Evolutionary conservation across 64 coral and sea anemone species (phyloP).

Genomic region (Hydrozoanthus tunicans): DNA sequence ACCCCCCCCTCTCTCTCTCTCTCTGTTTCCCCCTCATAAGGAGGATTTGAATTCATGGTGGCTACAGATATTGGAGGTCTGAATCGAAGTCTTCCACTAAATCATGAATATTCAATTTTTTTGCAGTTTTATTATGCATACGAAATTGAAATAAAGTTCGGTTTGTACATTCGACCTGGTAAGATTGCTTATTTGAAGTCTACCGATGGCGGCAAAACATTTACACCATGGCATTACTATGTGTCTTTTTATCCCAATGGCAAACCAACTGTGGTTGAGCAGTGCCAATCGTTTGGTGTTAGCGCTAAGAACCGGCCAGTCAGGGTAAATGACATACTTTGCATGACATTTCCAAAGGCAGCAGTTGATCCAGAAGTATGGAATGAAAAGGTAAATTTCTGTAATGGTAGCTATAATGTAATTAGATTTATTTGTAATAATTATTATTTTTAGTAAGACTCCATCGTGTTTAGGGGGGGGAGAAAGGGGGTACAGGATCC

Average conservation of each 20-base stretch:
- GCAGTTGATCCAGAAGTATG: slow-evolving; percentile 32
- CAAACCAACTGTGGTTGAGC: slow-evolving; percentile 21
- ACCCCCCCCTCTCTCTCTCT: no score
- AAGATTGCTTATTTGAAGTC: slow-evolving; percentile 88
- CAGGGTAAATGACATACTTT: slow-evolving; percentile 66
- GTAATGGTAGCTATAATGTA: not conserved
- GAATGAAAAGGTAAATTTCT: slow-evolving; percentile 41
- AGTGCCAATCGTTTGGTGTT: slow-evolving; percentile 78
- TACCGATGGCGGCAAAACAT: slow-evolving; percentile 57
- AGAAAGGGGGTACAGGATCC: no score
- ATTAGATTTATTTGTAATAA: no score
- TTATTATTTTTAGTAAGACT: no score
- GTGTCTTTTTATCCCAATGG: slow-evolving; percentile 55
- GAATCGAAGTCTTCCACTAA: no score
- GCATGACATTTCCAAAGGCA: slow-evolving; percentile 60
- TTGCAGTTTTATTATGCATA: slow-evolving; percentile 87
- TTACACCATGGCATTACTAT: slow-evolving; percentile 80
- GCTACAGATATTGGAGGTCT: no score
- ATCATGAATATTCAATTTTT: not conserved
- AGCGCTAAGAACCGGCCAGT: slow-evolving; percentile 16
- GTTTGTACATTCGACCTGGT: slow-evolving; percentile 79
- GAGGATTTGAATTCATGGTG: no score
- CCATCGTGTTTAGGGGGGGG: no score
- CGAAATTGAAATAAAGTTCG: slow-evolving; percentile 77
- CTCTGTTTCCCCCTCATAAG: no score